Conservation (phyloP, 2,113 vertebrate species). For the Phycodurus eques region DNA sequence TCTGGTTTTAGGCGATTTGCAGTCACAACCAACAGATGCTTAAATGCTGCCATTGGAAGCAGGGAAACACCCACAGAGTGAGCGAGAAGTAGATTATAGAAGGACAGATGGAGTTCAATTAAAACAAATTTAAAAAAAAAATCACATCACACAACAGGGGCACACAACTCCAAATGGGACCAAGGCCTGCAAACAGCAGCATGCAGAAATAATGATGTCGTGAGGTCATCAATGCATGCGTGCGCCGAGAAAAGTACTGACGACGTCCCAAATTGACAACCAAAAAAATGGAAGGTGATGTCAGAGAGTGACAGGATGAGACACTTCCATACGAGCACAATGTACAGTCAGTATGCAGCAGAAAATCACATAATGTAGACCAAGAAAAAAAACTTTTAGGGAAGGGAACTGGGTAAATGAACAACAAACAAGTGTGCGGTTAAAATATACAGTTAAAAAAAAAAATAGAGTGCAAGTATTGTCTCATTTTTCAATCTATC, state of each 20-base stretch:
- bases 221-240: slow-evolving; percentile 6
- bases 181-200: slow-evolving; percentile 23
- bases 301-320: slow-evolving; percentile 37
- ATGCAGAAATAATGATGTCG: slow-evolving; percentile 26
- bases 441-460: not conserved
- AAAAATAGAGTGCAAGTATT: not conserved
- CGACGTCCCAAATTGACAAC: no score
- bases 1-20: slow-evolving; percentile 49
- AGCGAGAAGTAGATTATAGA: no score
- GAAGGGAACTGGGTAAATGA: not conserved
- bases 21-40: slow-evolving; percentile 38
- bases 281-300: slow-evolving; percentile 3
- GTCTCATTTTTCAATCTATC: not conserved
- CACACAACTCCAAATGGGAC: slow-evolving; percentile 36
- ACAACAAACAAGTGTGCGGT: not conserved
- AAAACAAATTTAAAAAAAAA: slow-evolving; percentile 3
- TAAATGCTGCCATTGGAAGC: slow-evolving; percentile 31
- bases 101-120: slow-evolving; percentile 37
- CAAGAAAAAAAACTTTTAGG: not conserved
- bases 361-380: not conserved
- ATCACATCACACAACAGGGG: slow-evolving; percentile 18
- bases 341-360: slow-evolving; percentile 9
- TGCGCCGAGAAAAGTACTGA: not conserved
- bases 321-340: slow-evolving; percentile 18
- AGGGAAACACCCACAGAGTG: slow-evolving; percentile 37